Evolutionary conservation across 2,888 invertebrate genomes (phyloP).

Genomic region (Pristionchus mayeri): DNA sequence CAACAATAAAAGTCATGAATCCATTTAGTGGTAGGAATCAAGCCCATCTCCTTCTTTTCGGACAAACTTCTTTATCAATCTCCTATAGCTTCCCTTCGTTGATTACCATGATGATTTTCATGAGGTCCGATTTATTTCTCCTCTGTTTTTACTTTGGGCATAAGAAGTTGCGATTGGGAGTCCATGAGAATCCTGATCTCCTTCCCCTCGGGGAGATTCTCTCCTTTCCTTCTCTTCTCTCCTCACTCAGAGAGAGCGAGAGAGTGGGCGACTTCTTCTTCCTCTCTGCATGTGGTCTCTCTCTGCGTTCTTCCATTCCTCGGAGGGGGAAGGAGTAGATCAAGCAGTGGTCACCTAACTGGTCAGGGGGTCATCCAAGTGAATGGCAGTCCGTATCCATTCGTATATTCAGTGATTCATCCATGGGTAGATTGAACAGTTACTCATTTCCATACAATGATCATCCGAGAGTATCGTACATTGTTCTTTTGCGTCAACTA

Average conservation of each 20-base stretch:
- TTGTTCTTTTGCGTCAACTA: too few relatives aligned
- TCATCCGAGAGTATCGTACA: too few relatives aligned
- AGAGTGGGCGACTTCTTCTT: not conserved
- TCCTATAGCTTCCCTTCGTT: not conserved
- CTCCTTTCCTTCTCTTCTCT: not conserved
- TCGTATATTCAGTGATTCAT: not conserved
- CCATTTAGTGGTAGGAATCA: not conserved
- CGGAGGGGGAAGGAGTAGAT: not conserved
- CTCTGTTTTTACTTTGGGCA: too few relatives aligned
- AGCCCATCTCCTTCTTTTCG: not conserved
- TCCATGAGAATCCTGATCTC: too few relatives aligned
- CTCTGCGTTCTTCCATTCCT: not conserved
- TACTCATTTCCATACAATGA: too few relatives aligned
- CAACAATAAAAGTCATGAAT: not conserved
- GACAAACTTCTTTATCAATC: not conserved
- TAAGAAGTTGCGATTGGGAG: too few relatives aligned
- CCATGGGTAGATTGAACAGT: not conserved
- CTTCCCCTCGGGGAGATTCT: not conserved
- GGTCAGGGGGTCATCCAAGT: not conserved
- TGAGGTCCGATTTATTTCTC: not conserved
- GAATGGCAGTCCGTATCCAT: not conserved
- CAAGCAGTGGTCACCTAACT: not conserved
- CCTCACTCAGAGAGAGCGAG: not conserved
- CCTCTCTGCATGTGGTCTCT: not conserved
- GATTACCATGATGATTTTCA: not conserved